phyloP scores from a whole-genome alignment of 2,113 vertebrate genomes.

The Chitala chitala region DNA sequence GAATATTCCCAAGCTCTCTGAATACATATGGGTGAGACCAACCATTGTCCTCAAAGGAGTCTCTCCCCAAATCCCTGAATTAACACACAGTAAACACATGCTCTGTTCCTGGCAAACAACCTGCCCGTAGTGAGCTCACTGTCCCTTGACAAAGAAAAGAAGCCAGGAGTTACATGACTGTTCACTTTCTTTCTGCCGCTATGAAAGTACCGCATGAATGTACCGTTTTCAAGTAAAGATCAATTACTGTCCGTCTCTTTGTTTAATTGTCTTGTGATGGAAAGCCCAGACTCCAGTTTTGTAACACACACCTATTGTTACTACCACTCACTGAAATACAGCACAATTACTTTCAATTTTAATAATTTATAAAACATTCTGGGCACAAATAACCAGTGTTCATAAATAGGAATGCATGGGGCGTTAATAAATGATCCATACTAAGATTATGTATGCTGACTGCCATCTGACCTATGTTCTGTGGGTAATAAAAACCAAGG shows the following conservation, averaged over 20 bases:
- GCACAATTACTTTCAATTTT: slow-evolving; percentile 37
- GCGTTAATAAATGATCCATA: too few species aligned
- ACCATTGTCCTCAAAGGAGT: slow-evolving; percentile 35
- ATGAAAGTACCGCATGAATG: slow-evolving; percentile 25
- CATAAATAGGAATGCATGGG: too few species aligned
- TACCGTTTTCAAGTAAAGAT: slow-evolving; percentile 28
- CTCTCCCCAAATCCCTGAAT: slow-evolving; percentile 35
- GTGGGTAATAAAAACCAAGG: too few species aligned
- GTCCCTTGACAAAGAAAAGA: background rate
- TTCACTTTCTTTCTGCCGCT: slow-evolving; percentile 12
- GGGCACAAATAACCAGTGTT: too few species aligned
- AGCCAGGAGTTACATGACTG: background rate
- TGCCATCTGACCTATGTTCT: too few species aligned
- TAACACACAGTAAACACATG: slow-evolving; percentile 26
- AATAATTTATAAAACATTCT: slow-evolving; percentile 39
- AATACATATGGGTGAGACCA: slow-evolving; percentile 49
- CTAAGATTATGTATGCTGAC: too few species aligned
- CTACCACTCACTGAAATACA: slow-evolving; percentile 31
- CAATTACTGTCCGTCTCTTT: slow-evolving; percentile 31
- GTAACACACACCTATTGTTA: too few species aligned
- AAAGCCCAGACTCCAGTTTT: slow-evolving; percentile 32
- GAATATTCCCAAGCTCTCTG: slow-evolving; percentile 35
- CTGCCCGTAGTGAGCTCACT: slow-evolving; percentile 19
- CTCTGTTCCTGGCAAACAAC: slow-evolving; percentile 31
- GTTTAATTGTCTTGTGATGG: slow-evolving; percentile 42